phyloP scores from a whole-genome alignment of 2,888 invertebrate species.

The Ceriagrion tenellum region DNA sequence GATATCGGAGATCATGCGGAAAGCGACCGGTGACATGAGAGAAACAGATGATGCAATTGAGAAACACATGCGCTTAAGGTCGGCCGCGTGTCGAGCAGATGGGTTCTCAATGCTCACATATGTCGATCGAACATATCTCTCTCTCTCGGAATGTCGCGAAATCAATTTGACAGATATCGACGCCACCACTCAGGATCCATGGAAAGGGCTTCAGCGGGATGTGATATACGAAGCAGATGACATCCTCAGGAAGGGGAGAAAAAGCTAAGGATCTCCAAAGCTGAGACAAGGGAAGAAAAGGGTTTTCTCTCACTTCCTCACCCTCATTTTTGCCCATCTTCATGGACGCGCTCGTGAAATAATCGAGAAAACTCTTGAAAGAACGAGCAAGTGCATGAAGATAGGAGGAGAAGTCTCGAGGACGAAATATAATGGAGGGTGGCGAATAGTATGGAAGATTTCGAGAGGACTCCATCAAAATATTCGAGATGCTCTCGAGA shows the following conservation, averaged over 20 bases:
- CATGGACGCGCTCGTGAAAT: neutral
- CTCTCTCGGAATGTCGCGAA: neutral
- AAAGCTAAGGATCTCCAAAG: neutral
- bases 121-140: neutral
- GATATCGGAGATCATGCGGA: too few species aligned
- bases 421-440: neutral
- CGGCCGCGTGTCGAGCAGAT: neutral
- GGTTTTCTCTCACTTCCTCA: neutral
- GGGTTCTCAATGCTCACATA: neutral
- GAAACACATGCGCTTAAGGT: neutral
- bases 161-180: constrained; percentile 63
- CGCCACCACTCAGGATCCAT: constrained; percentile 51
- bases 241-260: constrained; percentile 2
- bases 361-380: neutral
- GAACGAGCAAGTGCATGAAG: neutral
- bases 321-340: neutral
- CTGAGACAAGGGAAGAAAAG: neutral
- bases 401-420: neutral
- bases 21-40: neutral
- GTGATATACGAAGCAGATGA: constrained; percentile 42
- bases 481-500: neutral
- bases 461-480: neutral
- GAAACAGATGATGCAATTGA: neutral
- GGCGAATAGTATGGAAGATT: neutral
- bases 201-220: constrained; percentile 37